Evolutionary conservation across 1,140 invertebrate species (phyloP), one percentile per base, ranked within the genome.

Genomic region (Eurosta solidaginis): DNA sequence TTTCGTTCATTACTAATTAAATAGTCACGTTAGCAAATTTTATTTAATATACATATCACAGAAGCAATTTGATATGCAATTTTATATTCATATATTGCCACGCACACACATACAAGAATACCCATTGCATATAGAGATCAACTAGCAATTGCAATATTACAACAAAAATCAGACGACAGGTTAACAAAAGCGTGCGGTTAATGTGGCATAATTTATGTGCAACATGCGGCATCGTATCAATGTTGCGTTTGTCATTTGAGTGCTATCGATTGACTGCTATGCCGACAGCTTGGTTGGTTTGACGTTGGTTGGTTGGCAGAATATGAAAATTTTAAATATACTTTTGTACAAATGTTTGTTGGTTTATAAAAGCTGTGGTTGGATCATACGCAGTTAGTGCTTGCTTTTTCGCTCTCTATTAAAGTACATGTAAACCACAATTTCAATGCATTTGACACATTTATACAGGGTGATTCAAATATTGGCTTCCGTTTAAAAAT

Each of bases 201-300:
- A 68, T 68, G 59, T 40, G 33, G 59, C 33, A 68, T 68, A 68
- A 68, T 68, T 68, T 68, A 68, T 68, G 59, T 68, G 33, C 59
- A 68, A 68, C 59, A 68, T 68, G 33, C 3, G 36, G 59, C n/a
- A 68, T 42, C 33, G 52, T 68, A 68, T 68, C 59, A 68, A 68
- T 40, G 33, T n/a, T 36, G 29, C n/a, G 40, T 68, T 40, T 68
- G 59, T 68, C 59, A 68, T 42, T 68, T 40, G 33, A n/a, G 17
- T 22, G 59, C 4, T n/a, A 68, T 40, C 59, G 59, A 68, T 68
- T 68, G 59, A 68, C 33, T 68, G 33, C 3, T 17, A n/a, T 20
- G 59, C 59, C 36, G 59, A 68, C 59, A 68, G 59, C 22, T 59
- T 68, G 59, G n/a, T 68, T 40, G 33, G 17, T 36, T 68, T 68